phyloP scores from a whole-genome alignment of 2,113 vertebrate species.

The Phrynosoma blainvillii region DNA sequence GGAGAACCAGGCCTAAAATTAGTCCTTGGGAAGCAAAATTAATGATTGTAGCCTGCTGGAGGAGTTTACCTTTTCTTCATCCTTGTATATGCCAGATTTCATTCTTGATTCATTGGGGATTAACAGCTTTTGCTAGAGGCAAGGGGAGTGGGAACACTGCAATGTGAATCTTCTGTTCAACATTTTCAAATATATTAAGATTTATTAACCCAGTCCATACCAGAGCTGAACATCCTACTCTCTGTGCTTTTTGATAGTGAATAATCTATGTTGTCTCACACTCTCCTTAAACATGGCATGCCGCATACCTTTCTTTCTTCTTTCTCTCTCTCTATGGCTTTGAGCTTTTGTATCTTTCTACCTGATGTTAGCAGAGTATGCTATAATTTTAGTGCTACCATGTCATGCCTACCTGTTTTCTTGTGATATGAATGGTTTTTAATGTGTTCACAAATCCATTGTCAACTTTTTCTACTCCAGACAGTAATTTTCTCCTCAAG shows the following conservation, averaged over 20 bases:
- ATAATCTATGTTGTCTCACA: neutral
- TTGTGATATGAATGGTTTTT: too few species aligned
- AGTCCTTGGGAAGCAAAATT: slow-evolving; percentile 4
- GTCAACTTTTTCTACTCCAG: too few species aligned
- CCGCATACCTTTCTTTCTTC: neutral
- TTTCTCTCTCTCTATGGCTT: too few species aligned
- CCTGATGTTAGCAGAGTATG: neutral
- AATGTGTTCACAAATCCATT: too few species aligned
- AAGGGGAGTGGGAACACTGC: neutral
- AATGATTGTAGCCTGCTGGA: slow-evolving; percentile 5
- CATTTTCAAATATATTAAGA: neutral
- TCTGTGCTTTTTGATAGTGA: neutral
- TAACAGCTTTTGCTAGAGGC: neutral
- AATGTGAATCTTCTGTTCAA: too few species aligned
- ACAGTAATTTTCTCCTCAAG: neutral
- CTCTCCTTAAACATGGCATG: neutral
- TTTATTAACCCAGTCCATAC: neutral
- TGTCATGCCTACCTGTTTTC: too few species aligned
- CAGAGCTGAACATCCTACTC: neutral
- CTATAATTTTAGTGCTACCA: neutral
- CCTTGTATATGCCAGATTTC: neutral
- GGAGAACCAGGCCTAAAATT: neutral
- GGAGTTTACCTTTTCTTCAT: slow-evolving; percentile 29
- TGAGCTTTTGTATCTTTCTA: neutral
- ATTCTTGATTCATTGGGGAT: slow-evolving; percentile 3